Conservation (phyloP, 2,888 invertebrate species). For the Eupithecia abbreviata region DNA sequence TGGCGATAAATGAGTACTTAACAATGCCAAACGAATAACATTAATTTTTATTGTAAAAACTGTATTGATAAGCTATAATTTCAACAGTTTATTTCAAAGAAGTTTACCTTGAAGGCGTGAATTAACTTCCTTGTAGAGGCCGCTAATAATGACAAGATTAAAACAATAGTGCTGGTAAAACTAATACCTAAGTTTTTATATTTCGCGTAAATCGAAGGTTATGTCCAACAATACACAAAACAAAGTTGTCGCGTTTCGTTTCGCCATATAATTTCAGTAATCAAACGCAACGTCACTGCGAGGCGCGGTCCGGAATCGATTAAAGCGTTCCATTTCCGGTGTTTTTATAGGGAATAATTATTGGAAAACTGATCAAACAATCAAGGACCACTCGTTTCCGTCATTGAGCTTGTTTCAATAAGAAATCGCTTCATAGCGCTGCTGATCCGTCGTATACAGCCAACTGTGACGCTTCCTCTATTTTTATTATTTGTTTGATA, state of each 20-base stretch:
- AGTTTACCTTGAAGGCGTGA: slow-evolving; percentile 75
- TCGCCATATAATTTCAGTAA: slow-evolving; percentile 82
- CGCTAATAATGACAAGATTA: slow-evolving; percentile 79
- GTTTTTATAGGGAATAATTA: slow-evolving; percentile 79
- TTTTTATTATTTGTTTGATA: slow-evolving; percentile 78
- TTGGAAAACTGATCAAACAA: slow-evolving; percentile 79
- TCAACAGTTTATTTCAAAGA: slow-evolving; percentile 49
- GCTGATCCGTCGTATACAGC: slow-evolving; percentile 74
- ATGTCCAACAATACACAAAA: slow-evolving; percentile 76
- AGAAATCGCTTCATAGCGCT: slow-evolving; percentile 72
- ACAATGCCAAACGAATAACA: slow-evolving; percentile 28
- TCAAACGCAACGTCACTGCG: slow-evolving; percentile 77
- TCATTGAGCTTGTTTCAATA: slow-evolving; percentile 66
- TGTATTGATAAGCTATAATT: slow-evolving; percentile 42
- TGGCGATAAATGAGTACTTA: slow-evolving; percentile 22
- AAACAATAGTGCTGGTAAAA: slow-evolving; percentile 70
- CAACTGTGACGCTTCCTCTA: slow-evolving; percentile 82
- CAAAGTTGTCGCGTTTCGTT: slow-evolving; percentile 76
- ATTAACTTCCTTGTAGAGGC: slow-evolving; percentile 75
- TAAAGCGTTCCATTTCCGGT: slow-evolving; percentile 80
- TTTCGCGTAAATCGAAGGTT: slow-evolving; percentile 75
- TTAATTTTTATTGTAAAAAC: slow-evolving; percentile 31
- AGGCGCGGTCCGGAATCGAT: slow-evolving; percentile 79
- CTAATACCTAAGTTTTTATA: slow-evolving; percentile 76
- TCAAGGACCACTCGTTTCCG: slow-evolving; percentile 75